Base-by-base conservation (phyloP, 1,140 invertebrate species). In the Trachymyrmex septentrionalis region DNA sequence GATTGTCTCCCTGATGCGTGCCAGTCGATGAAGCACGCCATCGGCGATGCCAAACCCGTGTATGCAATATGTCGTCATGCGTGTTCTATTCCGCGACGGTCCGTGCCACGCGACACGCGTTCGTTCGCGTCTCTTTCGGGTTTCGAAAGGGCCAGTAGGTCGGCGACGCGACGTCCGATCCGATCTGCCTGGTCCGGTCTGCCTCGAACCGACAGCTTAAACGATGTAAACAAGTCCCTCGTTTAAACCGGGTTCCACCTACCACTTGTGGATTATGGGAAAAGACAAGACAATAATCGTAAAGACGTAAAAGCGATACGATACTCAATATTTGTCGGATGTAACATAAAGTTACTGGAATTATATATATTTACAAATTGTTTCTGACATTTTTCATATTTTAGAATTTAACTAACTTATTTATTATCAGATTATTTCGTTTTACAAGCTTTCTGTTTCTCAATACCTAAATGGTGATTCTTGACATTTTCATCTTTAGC, bases 21-120 rank as follows among this genome's bases (percentile, higher is more conserved):
- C 85, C 85, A 27, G 78, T 38, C 77, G 64, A 86, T 30, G 48
- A 86, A 87, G 63, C 93, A 92, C 92, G 92, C 92, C 78, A 93
- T 85, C 48, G 64, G 30, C 72, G 64, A 63, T 63, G 73, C 53
- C 90, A 66, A 91, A 77, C 63, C 67, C 91, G 76, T 92, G 89
- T 93, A 93, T 93, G 93, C 93, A 94, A 94, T 93, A 93, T 94
- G 92, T 93, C 86, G 91, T 88, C 89, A 90, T 91, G 88, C 89
- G 87, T 92, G 90, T 80, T 88, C 80, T n/a, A 67, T 67, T 73
- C 53, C 38, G 61, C 59, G 76, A 57, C 67, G 27, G 53, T 27
- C 66, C 57, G 81, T 38, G 77, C 77, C 87, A 91, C 91, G 86
- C 82, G 87, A 91, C 86, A 92, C 81, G 34, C 63, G 44, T 77